Percentiles rank a stretch among this genome's conserved stretches.
Conservation (phyloP, 2,113 vertebrate species). For the Pachycephala philippinensis region DNA sequence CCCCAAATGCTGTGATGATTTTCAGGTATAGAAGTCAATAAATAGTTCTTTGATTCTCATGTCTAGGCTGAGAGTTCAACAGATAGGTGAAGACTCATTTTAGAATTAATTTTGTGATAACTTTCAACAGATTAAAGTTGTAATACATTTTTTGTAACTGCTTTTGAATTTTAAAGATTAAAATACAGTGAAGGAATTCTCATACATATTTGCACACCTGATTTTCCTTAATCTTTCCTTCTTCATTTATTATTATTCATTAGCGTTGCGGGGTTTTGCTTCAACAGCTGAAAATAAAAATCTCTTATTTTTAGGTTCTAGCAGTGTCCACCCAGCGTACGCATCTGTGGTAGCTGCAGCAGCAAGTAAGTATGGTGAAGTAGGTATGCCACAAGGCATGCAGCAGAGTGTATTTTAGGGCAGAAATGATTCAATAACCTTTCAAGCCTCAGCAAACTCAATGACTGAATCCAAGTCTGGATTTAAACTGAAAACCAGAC, state of each 20-base stretch:
- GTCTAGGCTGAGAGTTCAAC: neutral
- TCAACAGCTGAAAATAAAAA: neutral
- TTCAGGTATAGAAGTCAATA: neutral
- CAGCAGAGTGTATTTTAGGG: neutral
- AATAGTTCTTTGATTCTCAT: neutral
- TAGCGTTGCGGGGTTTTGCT: neutral
- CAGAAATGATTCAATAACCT: slow-evolving; percentile 5
- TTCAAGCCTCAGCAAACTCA: slow-evolving; percentile 16
- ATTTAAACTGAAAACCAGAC: neutral
- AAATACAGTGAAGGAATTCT: neutral
- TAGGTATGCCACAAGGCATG: neutral
- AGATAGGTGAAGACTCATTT: neutral
- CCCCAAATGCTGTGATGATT: neutral
- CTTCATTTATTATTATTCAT: neutral
- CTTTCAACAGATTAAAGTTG: neutral
- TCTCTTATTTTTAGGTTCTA: slow-evolving; percentile 64
- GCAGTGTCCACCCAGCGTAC: slow-evolving; percentile 82
- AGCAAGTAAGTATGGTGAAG: slow-evolving; percentile 81
- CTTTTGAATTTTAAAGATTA: neutral
- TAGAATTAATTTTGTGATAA: neutral
- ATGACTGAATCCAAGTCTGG: neutral
- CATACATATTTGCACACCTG: neutral
- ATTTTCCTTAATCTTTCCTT: neutral
- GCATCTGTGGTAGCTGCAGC: slow-evolving; percentile 75
- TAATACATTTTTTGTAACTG: neutral